A percentile compares a stretch with the other conserved stretches of the same genome.
These are phyloP conservation scores for Phortica magna DNA, from an alignment of 2,888 invertebrate species.

Conservation along the genomic window DNA sequence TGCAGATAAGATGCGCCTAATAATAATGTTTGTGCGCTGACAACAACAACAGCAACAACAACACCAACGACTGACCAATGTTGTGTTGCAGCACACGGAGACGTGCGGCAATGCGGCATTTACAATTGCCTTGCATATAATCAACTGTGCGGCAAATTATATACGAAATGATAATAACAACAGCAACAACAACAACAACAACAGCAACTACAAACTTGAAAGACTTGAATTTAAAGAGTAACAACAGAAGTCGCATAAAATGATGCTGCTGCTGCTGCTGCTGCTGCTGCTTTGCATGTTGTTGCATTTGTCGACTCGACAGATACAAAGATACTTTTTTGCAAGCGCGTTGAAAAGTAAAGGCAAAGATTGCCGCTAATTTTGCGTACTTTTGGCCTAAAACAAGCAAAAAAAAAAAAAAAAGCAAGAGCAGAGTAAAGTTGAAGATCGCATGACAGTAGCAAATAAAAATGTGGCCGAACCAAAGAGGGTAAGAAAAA, in stretches of 20 bases:
- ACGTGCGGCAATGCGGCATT: neutral
- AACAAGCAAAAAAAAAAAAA: constrained; percentile 9
- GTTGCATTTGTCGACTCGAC: neutral
- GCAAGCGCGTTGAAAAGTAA: no score
- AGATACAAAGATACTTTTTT: neutral
- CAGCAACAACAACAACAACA: constrained; percentile 49
- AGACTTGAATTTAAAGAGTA: constrained; percentile 59
- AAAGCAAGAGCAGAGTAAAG: constrained; percentile 19
- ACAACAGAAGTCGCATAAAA: constrained; percentile 68
- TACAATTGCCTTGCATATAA: constrained; percentile 21
- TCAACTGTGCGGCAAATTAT: constrained; percentile 55
- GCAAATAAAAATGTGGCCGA: constrained; percentile 33
- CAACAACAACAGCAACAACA: no score
- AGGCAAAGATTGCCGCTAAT: constrained; percentile 42
- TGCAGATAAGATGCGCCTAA: constrained; percentile 68
- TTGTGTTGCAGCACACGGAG: constrained; percentile 30
- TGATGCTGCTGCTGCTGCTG: no score
- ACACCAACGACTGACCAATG: no score
- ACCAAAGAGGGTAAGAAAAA: neutral
- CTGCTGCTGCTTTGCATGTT: neutral
- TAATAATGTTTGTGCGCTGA: constrained; percentile 57
- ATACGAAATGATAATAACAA: constrained; percentile 55
- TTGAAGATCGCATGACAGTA: constrained; percentile 42
- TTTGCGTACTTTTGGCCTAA: constrained; percentile 5
- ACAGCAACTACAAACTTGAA: constrained; percentile 33